Conservation (phyloP, 64 coral and sea anemone genomes). For the Platygyra sinensis region DNA sequence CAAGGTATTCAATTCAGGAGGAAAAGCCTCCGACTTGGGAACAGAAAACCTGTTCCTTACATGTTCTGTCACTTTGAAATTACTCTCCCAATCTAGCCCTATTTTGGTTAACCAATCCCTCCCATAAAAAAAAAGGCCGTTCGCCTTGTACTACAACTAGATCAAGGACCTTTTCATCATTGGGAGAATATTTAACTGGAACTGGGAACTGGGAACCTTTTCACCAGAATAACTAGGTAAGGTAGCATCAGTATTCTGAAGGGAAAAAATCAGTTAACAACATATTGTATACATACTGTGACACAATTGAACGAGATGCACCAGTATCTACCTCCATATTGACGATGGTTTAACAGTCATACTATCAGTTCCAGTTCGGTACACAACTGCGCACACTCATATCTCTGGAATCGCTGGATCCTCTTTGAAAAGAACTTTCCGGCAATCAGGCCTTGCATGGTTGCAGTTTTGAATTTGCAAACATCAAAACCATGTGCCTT, state of each 20-base stretch:
- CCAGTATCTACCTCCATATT: slow-evolving; percentile 64
- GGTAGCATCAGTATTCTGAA: slow-evolving; percentile 5
- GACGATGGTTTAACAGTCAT: slow-evolving; percentile 36
- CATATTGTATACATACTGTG: slow-evolving; percentile 15
- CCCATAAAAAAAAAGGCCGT: no score
- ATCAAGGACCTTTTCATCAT: background rate
- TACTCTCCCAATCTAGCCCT: no score
- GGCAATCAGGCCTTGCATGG: slow-evolving; percentile 1
- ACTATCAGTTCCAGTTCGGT: slow-evolving; percentile 47
- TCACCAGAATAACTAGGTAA: slow-evolving; percentile 62
- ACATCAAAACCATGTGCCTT: slow-evolving; percentile 17
- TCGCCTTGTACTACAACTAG: no score
- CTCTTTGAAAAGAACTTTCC: slow-evolving; percentile 13
- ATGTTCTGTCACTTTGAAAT: no score
- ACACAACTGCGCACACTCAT: slow-evolving; percentile 13
- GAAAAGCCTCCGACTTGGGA: no score
- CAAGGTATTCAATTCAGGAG: no score
- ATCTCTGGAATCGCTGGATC: background rate
- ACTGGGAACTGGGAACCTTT: slow-evolving; percentile 21
- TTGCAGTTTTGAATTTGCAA: slow-evolving; percentile 37
- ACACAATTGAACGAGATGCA: slow-evolving; percentile 26
- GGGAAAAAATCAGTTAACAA: slow-evolving; percentile 5
- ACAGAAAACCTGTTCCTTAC: no score
- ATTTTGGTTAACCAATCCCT: no score
- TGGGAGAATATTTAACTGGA: slow-evolving; percentile 25